Percentiles rank a stretch among this genome's conserved stretches.
Conservation (phyloP, 2,113 vertebrate genomes). For the Ailuropoda melanoleuca region DNA sequence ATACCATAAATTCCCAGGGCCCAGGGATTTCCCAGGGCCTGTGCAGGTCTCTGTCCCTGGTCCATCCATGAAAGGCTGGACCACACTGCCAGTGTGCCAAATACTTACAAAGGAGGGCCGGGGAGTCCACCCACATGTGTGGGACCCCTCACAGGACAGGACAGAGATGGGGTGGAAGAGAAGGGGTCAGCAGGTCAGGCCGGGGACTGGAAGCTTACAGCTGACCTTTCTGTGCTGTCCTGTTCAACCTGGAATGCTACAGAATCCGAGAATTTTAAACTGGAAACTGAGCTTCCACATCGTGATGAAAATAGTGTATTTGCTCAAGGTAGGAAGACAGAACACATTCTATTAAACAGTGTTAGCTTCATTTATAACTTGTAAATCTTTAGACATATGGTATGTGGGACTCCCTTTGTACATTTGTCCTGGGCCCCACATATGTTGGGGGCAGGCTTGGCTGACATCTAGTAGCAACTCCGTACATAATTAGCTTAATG, state of each 20-base stretch:
- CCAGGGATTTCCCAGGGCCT: neutral
- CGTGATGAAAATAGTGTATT: neutral
- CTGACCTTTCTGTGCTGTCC: neutral
- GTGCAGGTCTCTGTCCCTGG: neutral
- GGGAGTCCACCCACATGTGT: neutral
- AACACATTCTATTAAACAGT: neutral
- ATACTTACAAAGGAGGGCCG: neutral
- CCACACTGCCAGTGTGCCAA: neutral
- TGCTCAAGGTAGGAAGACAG: neutral
- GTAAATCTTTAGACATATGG: neutral
- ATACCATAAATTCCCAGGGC: neutral
- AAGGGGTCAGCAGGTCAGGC: neutral
- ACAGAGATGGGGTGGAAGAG: neutral
- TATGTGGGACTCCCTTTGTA: neutral
- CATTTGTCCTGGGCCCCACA: neutral
- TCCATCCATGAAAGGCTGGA: neutral
- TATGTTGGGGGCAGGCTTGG: neutral
- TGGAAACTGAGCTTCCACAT: neutral
- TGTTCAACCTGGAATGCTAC: neutral
- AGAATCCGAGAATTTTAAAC: neutral
- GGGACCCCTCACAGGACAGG: neutral
- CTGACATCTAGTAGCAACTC: neutral
- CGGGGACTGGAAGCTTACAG: neutral
- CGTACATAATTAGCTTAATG: neutral
- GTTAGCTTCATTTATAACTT: conserved; percentile 12